phyloP scores from a whole-genome alignment of 2,888 invertebrate species.

The Leptinotarsa peninsularis region DNA sequence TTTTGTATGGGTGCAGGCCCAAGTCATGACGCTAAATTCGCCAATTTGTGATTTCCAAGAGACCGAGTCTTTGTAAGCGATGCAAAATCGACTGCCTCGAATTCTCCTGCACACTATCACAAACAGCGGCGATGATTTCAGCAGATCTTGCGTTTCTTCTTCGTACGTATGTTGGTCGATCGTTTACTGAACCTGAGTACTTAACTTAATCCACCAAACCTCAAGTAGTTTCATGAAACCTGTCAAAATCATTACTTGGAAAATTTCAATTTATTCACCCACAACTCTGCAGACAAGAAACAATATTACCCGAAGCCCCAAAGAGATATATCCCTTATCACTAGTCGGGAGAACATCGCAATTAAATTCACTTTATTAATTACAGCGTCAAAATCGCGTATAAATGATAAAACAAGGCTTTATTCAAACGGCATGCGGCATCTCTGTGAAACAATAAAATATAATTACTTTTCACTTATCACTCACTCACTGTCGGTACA shows the following conservation, averaged over 20 bases:
- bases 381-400: slow-evolving; percentile 11
- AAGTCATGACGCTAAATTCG: too few species aligned
- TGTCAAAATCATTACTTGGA: background rate
- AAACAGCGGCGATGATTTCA: too few species aligned
- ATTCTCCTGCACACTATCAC: too few species aligned
- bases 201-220: background rate
- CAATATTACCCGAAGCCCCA: slow-evolving; percentile 7
- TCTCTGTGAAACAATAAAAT: slow-evolving; percentile 65
- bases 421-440: slow-evolving; percentile 62
- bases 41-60: too few species aligned
- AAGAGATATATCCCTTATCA: background rate
- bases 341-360: slow-evolving; percentile 4
- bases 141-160: too few species aligned
- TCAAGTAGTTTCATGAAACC: background rate
- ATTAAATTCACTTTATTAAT: slow-evolving; percentile 20
- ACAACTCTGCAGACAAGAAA: slow-evolving; percentile 10
- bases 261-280: slow-evolving; percentile 8
- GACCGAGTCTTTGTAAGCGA: too few species aligned
- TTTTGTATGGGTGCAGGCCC: too few species aligned
- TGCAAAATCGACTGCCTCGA: too few species aligned
- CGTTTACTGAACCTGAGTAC: too few species aligned
- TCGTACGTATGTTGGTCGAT: too few species aligned
- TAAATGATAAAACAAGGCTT: slow-evolving; percentile 59
- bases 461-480: slow-evolving; percentile 66
- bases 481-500: slow-evolving; percentile 62